Conservation (phyloP, 2,113 vertebrate genomes). For the Poeciliopsis turrubarensis region DNA sequence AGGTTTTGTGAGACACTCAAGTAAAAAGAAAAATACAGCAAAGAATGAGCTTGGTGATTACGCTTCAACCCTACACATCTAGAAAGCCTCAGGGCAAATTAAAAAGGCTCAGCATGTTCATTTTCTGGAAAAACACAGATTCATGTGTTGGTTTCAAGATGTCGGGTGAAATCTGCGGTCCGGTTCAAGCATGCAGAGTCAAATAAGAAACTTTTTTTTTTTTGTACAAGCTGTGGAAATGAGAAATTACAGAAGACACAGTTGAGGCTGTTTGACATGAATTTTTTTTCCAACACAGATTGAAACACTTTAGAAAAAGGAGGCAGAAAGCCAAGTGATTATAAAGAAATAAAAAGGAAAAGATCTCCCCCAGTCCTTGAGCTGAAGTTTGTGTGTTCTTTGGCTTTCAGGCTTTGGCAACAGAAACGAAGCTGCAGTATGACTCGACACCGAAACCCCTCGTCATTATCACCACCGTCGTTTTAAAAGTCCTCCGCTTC, state of each 20-base stretch:
- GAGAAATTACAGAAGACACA: conserved; percentile 22
- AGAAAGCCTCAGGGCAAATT: neutral
- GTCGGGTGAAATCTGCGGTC: conserved; percentile 15
- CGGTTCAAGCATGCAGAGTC: conserved; percentile 39
- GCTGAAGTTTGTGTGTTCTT: conserved; percentile 89
- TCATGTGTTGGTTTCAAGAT: neutral
- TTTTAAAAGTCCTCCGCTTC: conserved; percentile 42
- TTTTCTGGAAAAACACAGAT: neutral
- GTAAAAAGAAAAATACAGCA: conserved; percentile 20
- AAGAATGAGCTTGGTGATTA: conserved; percentile 39
- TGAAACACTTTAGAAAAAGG: conserved; percentile 50
- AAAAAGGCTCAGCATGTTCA: conserved; percentile 18
- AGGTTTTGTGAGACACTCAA: conserved; percentile 6
- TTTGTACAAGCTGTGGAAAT: conserved; percentile 21
- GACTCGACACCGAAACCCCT: conserved; percentile 46
- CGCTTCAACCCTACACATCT: conserved; percentile 11
- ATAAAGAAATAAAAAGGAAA: conserved; percentile 44
- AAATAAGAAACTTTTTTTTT: conserved; percentile 22
- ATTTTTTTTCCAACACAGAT: conserved; percentile 43
- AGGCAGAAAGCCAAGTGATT: conserved; percentile 41
- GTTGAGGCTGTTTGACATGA: conserved; percentile 49
- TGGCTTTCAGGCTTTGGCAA: conserved; percentile 97
- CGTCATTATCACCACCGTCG: neutral
- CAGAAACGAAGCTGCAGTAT: conserved; percentile 81
- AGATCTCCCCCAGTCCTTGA: conserved; percentile 77